Base-by-base conservation (phyloP, 2,888 invertebrate species). In the Melanotus villosus region DNA sequence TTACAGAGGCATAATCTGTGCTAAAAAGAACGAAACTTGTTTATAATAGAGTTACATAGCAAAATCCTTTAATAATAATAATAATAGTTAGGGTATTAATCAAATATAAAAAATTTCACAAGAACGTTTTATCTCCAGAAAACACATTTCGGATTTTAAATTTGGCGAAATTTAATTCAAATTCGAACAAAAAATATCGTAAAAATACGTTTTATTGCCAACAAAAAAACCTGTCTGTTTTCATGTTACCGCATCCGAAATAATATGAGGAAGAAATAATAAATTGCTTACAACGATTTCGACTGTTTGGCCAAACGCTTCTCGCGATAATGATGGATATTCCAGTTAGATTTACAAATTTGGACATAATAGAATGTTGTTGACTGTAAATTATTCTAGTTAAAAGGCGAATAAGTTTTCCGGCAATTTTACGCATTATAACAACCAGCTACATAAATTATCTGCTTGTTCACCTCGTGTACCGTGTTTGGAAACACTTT, bases 401-500 rank as follows among this genome's bases (percentile, higher is more conserved):
- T 41, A 43, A 43, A 43, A 43, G 18, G 18, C 41, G 16, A 16
- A 41, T 1, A 1, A 16, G 21, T 19, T 47, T 47, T 47, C 47
- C 47, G 47, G 47, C 47, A 47, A 47, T 26, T 47, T 26, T 21
- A 2, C 47, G 23, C 21, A 19, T 18, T 43, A 43, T 19, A 47
- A 47, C 47, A 47, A 4, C 23, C 7, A 14, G 30, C n/a, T 10
- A 32, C 41, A 58, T 58, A 41, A 58, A 58, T 58, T 30, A 58
- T 56, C 36, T 10, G 14, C 58, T 43, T 23, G 43, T 58, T 58
- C 58, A 43, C 58, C 58, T 58, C 43, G 58, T 18, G 5, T 1
- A 5, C 58, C 30, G 23, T 43, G 26, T 43, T 58, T 58, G 41
- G 58, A n/a, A 32, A 32, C 14, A 32, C 52, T 52, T 47, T 47